Evolutionary conservation across 2,888 invertebrate species (phyloP).

Genomic region (Fabriciana adippe): DNA sequence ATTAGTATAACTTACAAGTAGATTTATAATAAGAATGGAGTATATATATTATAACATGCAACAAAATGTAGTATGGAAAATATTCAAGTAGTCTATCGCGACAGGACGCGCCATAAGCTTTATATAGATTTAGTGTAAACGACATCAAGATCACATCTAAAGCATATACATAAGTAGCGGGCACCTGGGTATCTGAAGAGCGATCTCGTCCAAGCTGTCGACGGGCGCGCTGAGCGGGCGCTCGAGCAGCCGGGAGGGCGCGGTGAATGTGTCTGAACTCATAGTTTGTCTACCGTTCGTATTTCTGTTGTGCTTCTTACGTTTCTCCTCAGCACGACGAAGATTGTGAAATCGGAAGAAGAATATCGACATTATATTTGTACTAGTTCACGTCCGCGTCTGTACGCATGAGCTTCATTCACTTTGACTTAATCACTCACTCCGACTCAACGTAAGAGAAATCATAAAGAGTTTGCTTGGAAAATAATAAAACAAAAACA

Average conservation of each 20-base stretch:
- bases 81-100: conserved; percentile 7
- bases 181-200: conserved; percentile 95
- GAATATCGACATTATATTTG: conserved; percentile 93
- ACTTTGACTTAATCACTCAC: conserved; percentile 15
- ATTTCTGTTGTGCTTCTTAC: conserved; percentile 56
- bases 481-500: conserved; percentile 4
- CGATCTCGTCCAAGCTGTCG: conserved; percentile 95
- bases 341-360: conserved; percentile 97
- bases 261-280: conserved; percentile 84
- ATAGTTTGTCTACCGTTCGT: conserved; percentile 57
- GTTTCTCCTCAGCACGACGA: conserved; percentile 89
- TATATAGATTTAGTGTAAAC: background rate
- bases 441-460: background rate
- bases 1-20: too few species aligned
- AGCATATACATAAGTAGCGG: conserved; percentile 42
- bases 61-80: background rate
- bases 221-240: conserved; percentile 91
- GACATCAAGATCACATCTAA: conserved; percentile 45
- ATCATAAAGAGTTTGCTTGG: background rate
- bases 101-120: conserved; percentile 17
- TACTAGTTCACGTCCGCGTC: background rate
- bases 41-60: background rate
- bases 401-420: conserved; percentile 14
- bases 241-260: conserved; percentile 92
- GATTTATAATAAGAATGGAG: background rate